These are phyloP conservation scores for Notarius lentiginosus DNA, from an alignment of 2,113 vertebrate species.

Conservation along the genomic window DNA sequence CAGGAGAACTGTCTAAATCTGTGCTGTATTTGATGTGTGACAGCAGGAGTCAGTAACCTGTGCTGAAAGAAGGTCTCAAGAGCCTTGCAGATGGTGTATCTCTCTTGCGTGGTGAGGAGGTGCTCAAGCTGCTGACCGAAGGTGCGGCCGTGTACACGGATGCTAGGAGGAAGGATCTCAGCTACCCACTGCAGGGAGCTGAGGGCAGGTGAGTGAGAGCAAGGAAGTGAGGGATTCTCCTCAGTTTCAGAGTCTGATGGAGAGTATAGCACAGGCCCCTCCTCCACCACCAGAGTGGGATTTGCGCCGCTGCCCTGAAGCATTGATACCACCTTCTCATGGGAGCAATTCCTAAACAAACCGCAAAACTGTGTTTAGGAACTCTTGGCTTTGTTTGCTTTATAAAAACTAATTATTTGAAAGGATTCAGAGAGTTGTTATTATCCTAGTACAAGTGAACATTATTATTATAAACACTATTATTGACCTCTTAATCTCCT, in stretches of 20 bases:
- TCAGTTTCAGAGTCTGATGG: constrained; percentile 80
- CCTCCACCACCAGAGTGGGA: constrained; percentile 94
- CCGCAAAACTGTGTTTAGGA: background rate
- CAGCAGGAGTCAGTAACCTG: constrained; percentile 72
- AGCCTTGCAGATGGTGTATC: constrained; percentile 87
- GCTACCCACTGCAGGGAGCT: constrained; percentile 97
- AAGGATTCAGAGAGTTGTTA: background rate
- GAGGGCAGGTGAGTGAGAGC: constrained; percentile 82
- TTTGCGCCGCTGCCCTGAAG: constrained; percentile 96
- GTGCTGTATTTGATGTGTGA: constrained; percentile 1
- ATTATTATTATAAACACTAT: background rate
- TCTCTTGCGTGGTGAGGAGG: constrained; percentile 89
- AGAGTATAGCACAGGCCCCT: constrained; percentile 81
- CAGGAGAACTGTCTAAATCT: background rate
- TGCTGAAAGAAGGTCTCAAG: constrained; percentile 98
- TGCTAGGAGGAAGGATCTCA: constrained; percentile 94
- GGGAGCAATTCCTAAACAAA: constrained; percentile 87
- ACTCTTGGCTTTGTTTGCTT: background rate
- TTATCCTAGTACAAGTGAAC: background rate
- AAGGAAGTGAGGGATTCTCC: constrained; percentile 68
- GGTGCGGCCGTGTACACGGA: constrained; percentile 91
- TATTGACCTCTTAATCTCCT: background rate
- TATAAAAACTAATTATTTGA: constrained; percentile 6
- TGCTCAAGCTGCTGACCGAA: constrained; percentile 98
- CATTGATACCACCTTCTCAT: constrained; percentile 99